These are phyloP conservation scores for Hucho hucho DNA, from an alignment of 2,113 vertebrate species.

Conservation along the genomic window DNA sequence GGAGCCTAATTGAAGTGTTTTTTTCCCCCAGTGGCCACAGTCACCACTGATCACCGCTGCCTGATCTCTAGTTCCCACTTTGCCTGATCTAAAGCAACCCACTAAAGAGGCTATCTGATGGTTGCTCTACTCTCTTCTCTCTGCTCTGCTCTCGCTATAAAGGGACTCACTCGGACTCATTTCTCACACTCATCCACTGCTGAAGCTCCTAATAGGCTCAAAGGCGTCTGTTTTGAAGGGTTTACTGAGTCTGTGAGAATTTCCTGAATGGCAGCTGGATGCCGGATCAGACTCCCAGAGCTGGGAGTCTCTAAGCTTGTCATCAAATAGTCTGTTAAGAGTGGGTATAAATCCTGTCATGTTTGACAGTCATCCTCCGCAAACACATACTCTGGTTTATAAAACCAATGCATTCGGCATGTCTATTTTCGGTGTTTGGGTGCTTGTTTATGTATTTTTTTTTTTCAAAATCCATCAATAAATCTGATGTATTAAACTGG, in stretches of 20 bases:
- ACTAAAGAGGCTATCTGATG: conserved; percentile 54
- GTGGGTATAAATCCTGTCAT: conserved; percentile 36
- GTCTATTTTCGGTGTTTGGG: too few relatives aligned
- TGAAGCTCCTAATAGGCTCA: conserved; percentile 12
- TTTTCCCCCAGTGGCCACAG: conserved; percentile 42
- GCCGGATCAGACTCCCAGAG: conserved; percentile 18
- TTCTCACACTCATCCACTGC: conserved; percentile 52
- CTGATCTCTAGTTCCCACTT: conserved; percentile 36
- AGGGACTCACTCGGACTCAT: conserved; percentile 13
- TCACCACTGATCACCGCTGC: conserved; percentile 27
- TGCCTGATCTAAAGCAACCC: conserved; percentile 46
- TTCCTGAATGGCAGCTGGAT: neutral
- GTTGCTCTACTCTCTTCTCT: conserved; percentile 19
- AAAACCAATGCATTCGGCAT: too few relatives aligned
- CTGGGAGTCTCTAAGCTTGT: conserved; percentile 18
- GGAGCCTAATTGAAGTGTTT: conserved; percentile 54
- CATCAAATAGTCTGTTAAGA: conserved; percentile 15
- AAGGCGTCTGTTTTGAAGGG: conserved; percentile 15
- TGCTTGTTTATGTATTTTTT: too few relatives aligned
- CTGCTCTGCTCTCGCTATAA: conserved; percentile 34
- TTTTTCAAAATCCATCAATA: too few relatives aligned
- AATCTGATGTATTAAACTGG: too few relatives aligned
- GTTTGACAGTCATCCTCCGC: conserved; percentile 17
- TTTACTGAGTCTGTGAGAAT: conserved; percentile 41
- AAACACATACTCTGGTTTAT: neutral